Conservation (phyloP, 2,113 vertebrate species). For the Ahaetulla prasina region DNA sequence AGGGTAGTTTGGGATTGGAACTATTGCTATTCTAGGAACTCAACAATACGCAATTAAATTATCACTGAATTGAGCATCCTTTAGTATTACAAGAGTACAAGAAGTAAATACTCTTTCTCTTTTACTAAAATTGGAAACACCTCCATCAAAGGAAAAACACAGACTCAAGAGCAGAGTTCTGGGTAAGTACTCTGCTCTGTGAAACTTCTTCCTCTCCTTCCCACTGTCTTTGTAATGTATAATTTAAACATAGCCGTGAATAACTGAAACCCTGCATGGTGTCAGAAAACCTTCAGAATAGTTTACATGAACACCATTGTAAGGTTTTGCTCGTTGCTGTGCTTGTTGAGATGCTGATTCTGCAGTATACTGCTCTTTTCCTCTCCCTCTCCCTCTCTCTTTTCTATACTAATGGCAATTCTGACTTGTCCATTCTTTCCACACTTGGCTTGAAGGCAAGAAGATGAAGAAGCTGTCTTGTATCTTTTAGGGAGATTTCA, state of each 20-base stretch:
- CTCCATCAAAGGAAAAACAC: background rate
- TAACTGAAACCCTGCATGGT: background rate
- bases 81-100: background rate
- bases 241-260: slow-evolving; percentile 29
- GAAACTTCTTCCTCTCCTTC: background rate
- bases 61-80: background rate
- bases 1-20: no score
- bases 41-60: no score
- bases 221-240: slow-evolving; percentile 6
- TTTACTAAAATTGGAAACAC: no score
- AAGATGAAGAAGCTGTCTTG: background rate
- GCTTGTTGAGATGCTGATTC: slow-evolving; percentile 20
- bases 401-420: background rate
- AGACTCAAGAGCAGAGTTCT: background rate
- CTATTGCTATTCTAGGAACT: background rate
- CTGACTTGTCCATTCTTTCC: background rate
- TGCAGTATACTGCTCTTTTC: background rate
- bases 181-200: background rate
- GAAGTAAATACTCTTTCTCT: no score
- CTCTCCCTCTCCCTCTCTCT: background rate
- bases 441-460: background rate
- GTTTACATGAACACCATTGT: background rate
- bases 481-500: background rate
- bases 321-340: slow-evolving; percentile 15
- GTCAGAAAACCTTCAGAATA: background rate